Conservation (phyloP, 2,113 vertebrate species). For the cattle (Bos taurus) region ARS-UCD2.0 NC_037338.1:39154501-39155000, state of each 20-base stretch:
- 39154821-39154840: not conserved
- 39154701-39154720: not conserved
- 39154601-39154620: slow-evolving; percentile 38
- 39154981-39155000: not conserved
- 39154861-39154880: not conserved
- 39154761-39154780: slow-evolving; percentile 35
- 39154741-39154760: slow-evolving; percentile 15
- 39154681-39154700: not conserved
- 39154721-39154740: not conserved
- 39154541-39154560: not conserved
- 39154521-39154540: not conserved
- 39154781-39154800: not conserved
- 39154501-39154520: not conserved
- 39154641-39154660: not conserved
- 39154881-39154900: not conserved
- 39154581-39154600: not conserved
- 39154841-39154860: not conserved
- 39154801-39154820: not conserved
- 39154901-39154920: not conserved
- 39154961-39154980: not conserved
- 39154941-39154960: not conserved
- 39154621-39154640: slow-evolving; percentile 56
- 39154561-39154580: not conserved
- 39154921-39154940: not conserved
- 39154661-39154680: slow-evolving; percentile 10